A percentile compares a stretch with the other conserved stretches of the same genome.
phyloP scores from a whole-genome alignment of 2,797 vertebrate species.

The Sphenodon punctatus region DNA sequence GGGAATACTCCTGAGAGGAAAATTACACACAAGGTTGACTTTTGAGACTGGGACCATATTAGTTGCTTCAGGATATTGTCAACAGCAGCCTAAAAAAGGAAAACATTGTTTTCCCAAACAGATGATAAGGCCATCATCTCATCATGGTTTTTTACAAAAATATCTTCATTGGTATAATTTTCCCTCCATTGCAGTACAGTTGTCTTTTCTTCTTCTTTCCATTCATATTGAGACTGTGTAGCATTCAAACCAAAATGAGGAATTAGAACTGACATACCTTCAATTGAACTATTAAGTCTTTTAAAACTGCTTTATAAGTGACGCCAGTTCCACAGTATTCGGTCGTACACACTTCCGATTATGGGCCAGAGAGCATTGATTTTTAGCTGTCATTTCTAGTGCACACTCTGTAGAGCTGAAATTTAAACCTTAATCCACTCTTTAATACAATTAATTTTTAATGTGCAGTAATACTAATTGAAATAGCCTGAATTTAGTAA shows the following conservation, averaged over 20 bases:
- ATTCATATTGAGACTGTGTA: conserved; percentile 15
- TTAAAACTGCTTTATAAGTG: conserved; percentile 60
- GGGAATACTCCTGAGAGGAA: conserved; percentile 1
- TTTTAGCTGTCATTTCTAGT: conserved; percentile 86
- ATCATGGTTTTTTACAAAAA: conserved; percentile 48
- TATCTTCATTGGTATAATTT: conserved; percentile 33
- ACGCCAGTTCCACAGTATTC: conserved; percentile 57
- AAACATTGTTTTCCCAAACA: conserved; percentile 39
- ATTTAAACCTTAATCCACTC: conserved; percentile 92
- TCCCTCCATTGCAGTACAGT: conserved; percentile 18
- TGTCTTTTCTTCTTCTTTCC: conserved; percentile 37
- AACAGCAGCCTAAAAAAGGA: conserved; percentile 10
- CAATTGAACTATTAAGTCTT: conserved; percentile 69
- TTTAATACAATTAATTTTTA: conserved; percentile 96
- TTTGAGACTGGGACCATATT: conserved; percentile 14
- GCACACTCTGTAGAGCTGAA: conserved; percentile 80
- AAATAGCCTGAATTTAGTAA: conserved; percentile 90
- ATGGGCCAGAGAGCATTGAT: conserved; percentile 80
- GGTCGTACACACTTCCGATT: conserved; percentile 63
- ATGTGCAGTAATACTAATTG: conserved; percentile 98
- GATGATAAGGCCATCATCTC: conserved; percentile 28
- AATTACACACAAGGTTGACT: background rate
- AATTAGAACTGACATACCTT: conserved; percentile 69
- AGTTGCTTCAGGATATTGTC: conserved; percentile 11
- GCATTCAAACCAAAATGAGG: conserved; percentile 51